Evolutionary conservation across 2,888 invertebrate species (phyloP).

Genomic region (Tenthredo notha): DNA sequence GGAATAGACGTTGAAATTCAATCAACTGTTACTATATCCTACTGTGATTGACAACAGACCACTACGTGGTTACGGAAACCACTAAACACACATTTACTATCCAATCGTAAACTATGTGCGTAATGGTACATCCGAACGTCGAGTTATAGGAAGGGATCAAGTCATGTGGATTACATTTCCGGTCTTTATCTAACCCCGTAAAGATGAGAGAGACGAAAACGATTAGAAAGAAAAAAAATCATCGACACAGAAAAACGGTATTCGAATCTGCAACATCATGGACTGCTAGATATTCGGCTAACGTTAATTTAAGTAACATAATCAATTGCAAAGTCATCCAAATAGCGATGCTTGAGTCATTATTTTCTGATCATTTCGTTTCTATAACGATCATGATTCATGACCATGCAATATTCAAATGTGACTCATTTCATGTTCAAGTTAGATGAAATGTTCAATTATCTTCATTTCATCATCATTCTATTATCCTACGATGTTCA

Average conservation of each 20-base stretch:
- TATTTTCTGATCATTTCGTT: not conserved
- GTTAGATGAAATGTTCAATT: not conserved
- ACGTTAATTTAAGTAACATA: not conserved
- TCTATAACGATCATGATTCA: too few species aligned
- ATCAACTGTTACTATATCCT: constrained; percentile 47
- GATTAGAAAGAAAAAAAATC: not conserved
- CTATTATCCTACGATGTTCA: not conserved
- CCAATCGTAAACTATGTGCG: constrained; percentile 48
- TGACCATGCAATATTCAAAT: not conserved
- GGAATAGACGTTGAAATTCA: constrained; percentile 29
- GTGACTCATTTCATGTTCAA: not conserved
- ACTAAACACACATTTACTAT: constrained; percentile 59
- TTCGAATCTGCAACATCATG: not conserved
- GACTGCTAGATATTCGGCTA: not conserved
- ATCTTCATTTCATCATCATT: not conserved
- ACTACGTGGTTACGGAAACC: constrained; percentile 60
- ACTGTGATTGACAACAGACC: constrained; percentile 56
- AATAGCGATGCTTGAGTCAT: not conserved
- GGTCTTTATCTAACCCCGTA: not conserved
- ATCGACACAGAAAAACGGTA: not conserved
- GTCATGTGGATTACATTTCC: not conserved
- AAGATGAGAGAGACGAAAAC: not conserved
- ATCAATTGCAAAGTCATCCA: too few species aligned
- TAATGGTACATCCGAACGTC: not conserved
- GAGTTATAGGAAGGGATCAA: not conserved